phyloP scores from a whole-genome alignment of 2,797 vertebrate species.

The Eupleurogrammus muticus region DNA sequence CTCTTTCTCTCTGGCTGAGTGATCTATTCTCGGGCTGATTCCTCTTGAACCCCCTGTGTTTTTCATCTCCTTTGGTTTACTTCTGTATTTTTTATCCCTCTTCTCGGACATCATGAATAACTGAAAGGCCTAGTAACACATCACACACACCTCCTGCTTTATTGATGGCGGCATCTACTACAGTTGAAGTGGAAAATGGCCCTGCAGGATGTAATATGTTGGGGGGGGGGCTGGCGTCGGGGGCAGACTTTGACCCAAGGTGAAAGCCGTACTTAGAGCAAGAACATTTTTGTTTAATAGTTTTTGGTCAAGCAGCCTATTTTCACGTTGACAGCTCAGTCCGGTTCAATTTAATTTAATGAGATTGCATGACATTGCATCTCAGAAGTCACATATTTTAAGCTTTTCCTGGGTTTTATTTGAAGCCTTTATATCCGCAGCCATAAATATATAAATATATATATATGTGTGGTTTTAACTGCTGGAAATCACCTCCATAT shows the following conservation, averaged over 20 bases:
- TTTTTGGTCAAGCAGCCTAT: conserved; percentile 33
- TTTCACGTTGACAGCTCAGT: conserved; percentile 28
- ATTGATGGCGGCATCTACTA: conserved; percentile 69
- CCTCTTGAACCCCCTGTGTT: conserved; percentile 38
- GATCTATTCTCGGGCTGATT: conserved; percentile 59
- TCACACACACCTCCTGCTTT: conserved; percentile 71
- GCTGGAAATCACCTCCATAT: no score
- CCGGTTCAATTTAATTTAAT: conserved; percentile 10
- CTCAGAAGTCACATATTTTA: no score
- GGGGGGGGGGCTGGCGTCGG: neutral
- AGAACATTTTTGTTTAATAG: conserved; percentile 34
- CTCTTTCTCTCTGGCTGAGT: conserved; percentile 39
- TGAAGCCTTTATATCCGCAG: no score
- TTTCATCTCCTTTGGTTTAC: conserved; percentile 31
- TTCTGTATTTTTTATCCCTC: conserved; percentile 32
- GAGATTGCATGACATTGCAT: conserved; percentile 2
- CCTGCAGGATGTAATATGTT: conserved; percentile 42
- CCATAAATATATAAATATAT: no score
- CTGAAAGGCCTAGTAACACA: conserved; percentile 63
- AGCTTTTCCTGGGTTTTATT: no score
- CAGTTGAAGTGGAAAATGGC: conserved; percentile 37
- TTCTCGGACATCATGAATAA: conserved; percentile 57
- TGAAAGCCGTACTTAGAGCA: conserved; percentile 31
- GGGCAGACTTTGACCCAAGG: conserved; percentile 51
- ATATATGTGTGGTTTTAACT: no score